These are phyloP conservation scores for Helicoverpa assulta DNA, from an alignment of 2,888 invertebrate species.

Conservation along the genomic window DNA sequence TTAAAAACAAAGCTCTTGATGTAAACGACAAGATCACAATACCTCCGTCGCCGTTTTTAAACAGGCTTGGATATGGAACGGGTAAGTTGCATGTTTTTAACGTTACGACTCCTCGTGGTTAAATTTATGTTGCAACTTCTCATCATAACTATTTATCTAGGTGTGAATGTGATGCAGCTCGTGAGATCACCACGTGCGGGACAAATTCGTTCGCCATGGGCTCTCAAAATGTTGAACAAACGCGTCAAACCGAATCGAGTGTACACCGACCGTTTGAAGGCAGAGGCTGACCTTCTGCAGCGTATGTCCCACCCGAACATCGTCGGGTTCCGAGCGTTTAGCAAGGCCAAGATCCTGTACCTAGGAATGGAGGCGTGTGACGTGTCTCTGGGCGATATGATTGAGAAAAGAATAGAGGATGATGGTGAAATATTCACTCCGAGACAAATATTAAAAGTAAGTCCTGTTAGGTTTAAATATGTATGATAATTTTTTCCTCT, in stretches of 20 bases:
- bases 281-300: slow-evolving; percentile 93
- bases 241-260: slow-evolving; percentile 83
- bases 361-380: slow-evolving; percentile 95
- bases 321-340: slow-evolving; percentile 93
- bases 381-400: slow-evolving; percentile 93
- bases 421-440: slow-evolving; percentile 91
- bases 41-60: slow-evolving; percentile 93
- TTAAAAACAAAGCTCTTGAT: slow-evolving; percentile 73
- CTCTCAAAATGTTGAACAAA: slow-evolving; percentile 93
- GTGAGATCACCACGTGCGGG: slow-evolving; percentile 93
- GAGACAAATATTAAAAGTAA: slow-evolving; percentile 90
- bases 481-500: no score
- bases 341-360: slow-evolving; percentile 90
- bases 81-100: slow-evolving; percentile 80
- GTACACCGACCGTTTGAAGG: slow-evolving; percentile 90
- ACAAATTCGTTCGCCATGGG: slow-evolving; percentile 95
- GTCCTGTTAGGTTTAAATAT: not conserved
- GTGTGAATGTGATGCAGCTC: slow-evolving; percentile 94
- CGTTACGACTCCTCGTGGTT: not conserved
- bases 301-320: slow-evolving; percentile 95
- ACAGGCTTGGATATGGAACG: slow-evolving; percentile 94
- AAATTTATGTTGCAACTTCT: not conserved
- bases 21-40: slow-evolving; percentile 84
- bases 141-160: slow-evolving; percentile 76
- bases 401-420: slow-evolving; percentile 92